Conservation (phyloP, 2,797 vertebrate genomes). For the Peromyscus attwateri region DNA sequence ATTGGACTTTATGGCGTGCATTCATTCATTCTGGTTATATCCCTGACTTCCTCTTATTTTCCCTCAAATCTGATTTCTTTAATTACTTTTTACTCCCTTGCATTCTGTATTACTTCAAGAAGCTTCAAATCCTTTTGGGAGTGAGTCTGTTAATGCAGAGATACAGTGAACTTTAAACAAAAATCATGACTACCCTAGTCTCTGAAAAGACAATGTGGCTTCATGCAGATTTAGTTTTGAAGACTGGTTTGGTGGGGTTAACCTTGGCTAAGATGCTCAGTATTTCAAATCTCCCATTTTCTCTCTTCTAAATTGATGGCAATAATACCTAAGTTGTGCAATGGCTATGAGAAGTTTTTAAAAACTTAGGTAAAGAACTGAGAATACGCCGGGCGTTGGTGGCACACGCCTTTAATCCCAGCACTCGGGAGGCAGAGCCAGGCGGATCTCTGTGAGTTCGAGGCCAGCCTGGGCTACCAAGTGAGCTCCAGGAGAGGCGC, state of each 20-base stretch:
- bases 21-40: background rate
- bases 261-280: background rate
- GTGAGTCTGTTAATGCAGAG: slow-evolving; percentile 29
- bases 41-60: background rate
- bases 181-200: background rate
- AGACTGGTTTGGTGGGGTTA: slow-evolving; percentile 21
- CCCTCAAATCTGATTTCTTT: slow-evolving; percentile 28
- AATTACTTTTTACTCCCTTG: slow-evolving; percentile 11
- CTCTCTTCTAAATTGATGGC: slow-evolving; percentile 22
- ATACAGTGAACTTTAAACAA: slow-evolving; percentile 22
- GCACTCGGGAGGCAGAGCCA: no score
- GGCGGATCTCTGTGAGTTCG: no score
- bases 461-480: no score
- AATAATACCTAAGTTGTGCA: background rate
- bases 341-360: slow-evolving; percentile 1
- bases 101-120: background rate
- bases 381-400: no score
- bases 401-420: no score
- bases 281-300: slow-evolving; percentile 38
- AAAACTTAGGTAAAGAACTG: background rate
- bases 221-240: background rate
- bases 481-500: no score
- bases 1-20: background rate
- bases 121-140: slow-evolving; percentile 27
- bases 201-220: background rate